These are phyloP conservation scores for Ceratosolen solmsi DNA, from an alignment of 1,140 invertebrate species.

Conservation along the genomic window DNA sequence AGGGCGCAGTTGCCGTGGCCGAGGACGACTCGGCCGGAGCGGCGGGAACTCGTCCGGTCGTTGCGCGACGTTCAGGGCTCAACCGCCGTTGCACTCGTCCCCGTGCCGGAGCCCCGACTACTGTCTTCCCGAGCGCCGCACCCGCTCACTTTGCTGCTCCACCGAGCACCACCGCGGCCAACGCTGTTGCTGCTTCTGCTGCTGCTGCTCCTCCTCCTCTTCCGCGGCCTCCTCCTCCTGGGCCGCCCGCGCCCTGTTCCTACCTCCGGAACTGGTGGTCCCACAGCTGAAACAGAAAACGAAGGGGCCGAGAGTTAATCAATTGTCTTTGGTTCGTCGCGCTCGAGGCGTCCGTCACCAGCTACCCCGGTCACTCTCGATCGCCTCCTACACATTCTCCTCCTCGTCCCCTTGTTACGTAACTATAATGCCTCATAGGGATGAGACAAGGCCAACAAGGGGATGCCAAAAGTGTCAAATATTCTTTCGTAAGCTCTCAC, in stretches of 20 bases:
- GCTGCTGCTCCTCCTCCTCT: slow-evolving; percentile 12
- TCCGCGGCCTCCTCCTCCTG: slow-evolving; percentile 32
- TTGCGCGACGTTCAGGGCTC: background rate
- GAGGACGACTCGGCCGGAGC: slow-evolving; percentile 12
- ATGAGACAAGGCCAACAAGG: too few relatives aligned
- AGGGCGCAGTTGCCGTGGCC: slow-evolving; percentile 32
- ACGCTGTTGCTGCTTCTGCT: slow-evolving; percentile 17
- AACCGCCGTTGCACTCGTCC: background rate
- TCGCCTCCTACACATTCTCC: background rate
- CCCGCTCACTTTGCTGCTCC: slow-evolving; percentile 8
- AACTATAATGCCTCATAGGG: too few relatives aligned
- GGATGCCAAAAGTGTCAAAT: too few relatives aligned
- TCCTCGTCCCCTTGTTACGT: background rate
- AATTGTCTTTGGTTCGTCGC: too few relatives aligned
- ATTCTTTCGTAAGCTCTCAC: too few relatives aligned
- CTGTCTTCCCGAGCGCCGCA: background rate
- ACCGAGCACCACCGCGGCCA: background rate
- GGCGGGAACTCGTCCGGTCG: slow-evolving; percentile 1
- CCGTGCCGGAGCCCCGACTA: background rate
- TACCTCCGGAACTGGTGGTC: slow-evolving; percentile 44
- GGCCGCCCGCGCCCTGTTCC: slow-evolving; percentile 40
- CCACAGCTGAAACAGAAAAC: slow-evolving; percentile 39
- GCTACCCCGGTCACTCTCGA: background rate
- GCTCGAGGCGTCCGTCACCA: too few relatives aligned
- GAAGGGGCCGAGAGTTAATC: too few relatives aligned